phyloP scores from a whole-genome alignment of 2,113 vertebrate species.

The Riparia riparia region DNA sequence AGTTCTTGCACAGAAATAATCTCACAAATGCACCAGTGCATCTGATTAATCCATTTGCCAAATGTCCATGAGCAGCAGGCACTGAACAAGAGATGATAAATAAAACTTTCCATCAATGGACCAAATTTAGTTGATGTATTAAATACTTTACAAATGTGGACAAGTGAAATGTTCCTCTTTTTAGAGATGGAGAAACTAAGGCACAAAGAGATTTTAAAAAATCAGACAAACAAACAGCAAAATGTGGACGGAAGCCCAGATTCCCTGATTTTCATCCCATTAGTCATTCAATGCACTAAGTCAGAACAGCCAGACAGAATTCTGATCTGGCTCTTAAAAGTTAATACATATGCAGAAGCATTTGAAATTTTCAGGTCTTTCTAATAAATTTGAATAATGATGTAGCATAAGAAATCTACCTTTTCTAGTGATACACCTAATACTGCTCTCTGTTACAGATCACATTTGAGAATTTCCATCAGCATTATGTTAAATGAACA shows the following conservation, averaged over 20 bases:
- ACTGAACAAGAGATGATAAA: neutral
- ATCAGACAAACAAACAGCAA: neutral
- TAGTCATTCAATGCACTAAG: slow-evolving; percentile 9
- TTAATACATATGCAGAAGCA: neutral
- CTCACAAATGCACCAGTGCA: neutral
- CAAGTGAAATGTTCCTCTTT: neutral
- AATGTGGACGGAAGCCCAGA: neutral
- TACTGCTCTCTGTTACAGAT: neutral
- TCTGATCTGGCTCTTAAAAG: neutral
- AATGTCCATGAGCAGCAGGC: neutral
- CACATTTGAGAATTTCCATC: neutral
- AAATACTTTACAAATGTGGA: neutral
- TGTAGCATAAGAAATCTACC: neutral
- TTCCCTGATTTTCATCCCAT: neutral
- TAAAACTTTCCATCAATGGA: neutral
- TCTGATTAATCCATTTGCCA: neutral
- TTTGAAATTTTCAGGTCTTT: neutral
- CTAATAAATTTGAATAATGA: slow-evolving; percentile 27
- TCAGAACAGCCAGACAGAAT: slow-evolving; percentile 38
- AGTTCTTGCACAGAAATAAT: neutral
- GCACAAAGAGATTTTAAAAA: neutral
- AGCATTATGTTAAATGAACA: neutral
- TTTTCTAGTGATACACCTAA: neutral
- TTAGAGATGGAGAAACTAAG: neutral
- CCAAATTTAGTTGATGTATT: neutral